Evolutionary conservation across 2,888 invertebrate genomes (phyloP), one percentile per base, ranked within the genome.

Genomic region (Rhagonycha fulva): DNA sequence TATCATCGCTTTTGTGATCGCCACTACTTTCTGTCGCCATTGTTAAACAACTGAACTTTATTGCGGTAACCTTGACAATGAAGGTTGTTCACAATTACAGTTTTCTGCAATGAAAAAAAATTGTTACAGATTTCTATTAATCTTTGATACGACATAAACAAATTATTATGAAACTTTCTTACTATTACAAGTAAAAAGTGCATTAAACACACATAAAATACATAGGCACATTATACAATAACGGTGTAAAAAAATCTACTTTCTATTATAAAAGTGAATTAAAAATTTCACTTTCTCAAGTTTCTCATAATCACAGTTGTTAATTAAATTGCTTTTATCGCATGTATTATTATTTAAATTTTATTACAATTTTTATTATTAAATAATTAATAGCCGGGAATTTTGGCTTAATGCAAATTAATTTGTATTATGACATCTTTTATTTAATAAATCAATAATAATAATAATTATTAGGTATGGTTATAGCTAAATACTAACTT

Each of bases 21-120:
- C 80, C 75, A 70, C 76, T 62, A 28, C 70, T 70, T 23, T 76
- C 75, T 72, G 73, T 75, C 28, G 81, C 81, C 81, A 83, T 83
- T 26, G 28, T 73, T 62, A 76, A 74, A 73, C 76, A 68, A 76
- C 74, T 77, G 70, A 60, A 14, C 14, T 19, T 28, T 61, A 23
- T 14, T 61, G 62, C 14, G 60, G 74, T 70, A 70, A 76, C 71
- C 74, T 72, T 74, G 72, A 63, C 70, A 74, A 77, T 47, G 47
- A 47, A 7, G n/a, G 47, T n/a, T 47, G 12, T 47, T n/a, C 47
- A n/a, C 47, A 7, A 47, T 47, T 47, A 47, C 47, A 47, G 47
- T 47, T 47, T 47, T n/a, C 47, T 47, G n/a, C 9, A 47, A 7
- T 28, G 9, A 47, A 47, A 26, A 3, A 47, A 63, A 67, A 24